Percentiles rank a stretch among this genome's conserved stretches.
Evolutionary conservation across 2,113 vertebrate genomes (phyloP).

Genomic region (Pimephales promelas): DNA sequence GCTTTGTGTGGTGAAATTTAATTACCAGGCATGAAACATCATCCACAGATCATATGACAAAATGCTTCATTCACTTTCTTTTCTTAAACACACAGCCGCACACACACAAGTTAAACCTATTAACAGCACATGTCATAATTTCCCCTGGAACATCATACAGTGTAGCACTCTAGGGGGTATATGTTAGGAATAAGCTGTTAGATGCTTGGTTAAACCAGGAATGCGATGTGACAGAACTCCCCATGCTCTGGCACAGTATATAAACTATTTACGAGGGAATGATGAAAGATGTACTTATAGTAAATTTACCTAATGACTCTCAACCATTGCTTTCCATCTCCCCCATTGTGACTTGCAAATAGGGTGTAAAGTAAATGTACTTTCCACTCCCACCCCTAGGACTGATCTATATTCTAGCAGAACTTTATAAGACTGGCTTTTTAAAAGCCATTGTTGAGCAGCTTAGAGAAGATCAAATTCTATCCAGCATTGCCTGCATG

Average conservation of each 20-base stretch:
- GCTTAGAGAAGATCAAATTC: constrained; percentile 41
- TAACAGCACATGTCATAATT: no score
- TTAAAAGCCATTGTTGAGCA: constrained; percentile 21
- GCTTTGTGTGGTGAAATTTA: background rate
- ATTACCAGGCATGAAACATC: background rate
- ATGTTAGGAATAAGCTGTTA: background rate
- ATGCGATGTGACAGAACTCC: background rate
- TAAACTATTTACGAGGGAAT: constrained; percentile 10
- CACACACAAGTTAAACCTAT: no score
- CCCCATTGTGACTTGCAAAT: background rate
- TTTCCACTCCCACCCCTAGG: background rate
- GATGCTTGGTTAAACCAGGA: constrained; percentile 7
- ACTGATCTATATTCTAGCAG: constrained; percentile 17
- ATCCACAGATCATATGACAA: constrained; percentile 1
- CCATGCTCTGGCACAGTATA: background rate
- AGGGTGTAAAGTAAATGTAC: background rate
- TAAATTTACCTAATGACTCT: background rate
- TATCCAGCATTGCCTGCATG: constrained; percentile 24
- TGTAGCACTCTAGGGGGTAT: background rate
- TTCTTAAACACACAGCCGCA: background rate
- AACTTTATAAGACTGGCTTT: background rate
- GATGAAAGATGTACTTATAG: background rate
- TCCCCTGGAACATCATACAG: background rate
- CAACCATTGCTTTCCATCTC: background rate
- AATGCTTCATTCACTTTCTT: background rate